Percentiles rank a stretch among this genome's conserved stretches.
phyloP scores from a whole-genome alignment of 2,797 vertebrate species.

The Hyperoplus immaculatus region DNA sequence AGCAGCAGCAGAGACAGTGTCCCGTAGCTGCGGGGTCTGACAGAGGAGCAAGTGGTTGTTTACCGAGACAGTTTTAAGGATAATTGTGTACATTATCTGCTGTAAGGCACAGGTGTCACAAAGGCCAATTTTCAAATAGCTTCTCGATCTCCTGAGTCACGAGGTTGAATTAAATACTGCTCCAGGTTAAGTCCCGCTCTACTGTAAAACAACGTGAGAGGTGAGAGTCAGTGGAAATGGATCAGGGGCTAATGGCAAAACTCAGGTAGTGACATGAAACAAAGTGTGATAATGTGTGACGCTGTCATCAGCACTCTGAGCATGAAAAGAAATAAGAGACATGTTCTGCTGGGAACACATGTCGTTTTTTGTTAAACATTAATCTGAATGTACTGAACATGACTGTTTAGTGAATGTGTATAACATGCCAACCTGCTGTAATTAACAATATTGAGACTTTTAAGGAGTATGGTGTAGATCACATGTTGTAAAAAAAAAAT shows the following conservation, averaged over 20 bases:
- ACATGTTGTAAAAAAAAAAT: background rate
- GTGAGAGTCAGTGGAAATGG: conserved; percentile 9
- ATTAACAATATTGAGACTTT: background rate
- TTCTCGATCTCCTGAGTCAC: conserved; percentile 42
- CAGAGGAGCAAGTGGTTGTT: conserved; percentile 73
- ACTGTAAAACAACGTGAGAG: conserved; percentile 16
- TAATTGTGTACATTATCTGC: conserved; percentile 75
- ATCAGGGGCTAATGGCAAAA: conserved; percentile 13
- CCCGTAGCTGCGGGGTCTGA: conserved; percentile 55
- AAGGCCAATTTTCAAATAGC: conserved; percentile 44
- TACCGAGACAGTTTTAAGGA: conserved; percentile 74
- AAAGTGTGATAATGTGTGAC: conserved; percentile 7
- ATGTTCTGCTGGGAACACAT: background rate
- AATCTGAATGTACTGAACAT: background rate
- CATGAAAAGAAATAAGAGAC: conserved; percentile 4
- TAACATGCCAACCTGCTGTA: background rate
- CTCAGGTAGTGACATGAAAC: conserved; percentile 35
- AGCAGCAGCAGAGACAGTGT: conserved; percentile 44
- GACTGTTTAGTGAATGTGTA: background rate
- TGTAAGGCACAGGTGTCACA: conserved; percentile 57
- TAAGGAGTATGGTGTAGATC: background rate
- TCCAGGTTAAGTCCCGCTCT: conserved; percentile 23
- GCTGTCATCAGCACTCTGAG: conserved; percentile 7
- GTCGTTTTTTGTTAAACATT: background rate
- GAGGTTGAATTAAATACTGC: conserved; percentile 38